Evolutionary conservation across 2,797 vertebrate species (phyloP), one percentile per base, ranked within the genome.

Genomic region (Oryzias sinensis): DNA sequence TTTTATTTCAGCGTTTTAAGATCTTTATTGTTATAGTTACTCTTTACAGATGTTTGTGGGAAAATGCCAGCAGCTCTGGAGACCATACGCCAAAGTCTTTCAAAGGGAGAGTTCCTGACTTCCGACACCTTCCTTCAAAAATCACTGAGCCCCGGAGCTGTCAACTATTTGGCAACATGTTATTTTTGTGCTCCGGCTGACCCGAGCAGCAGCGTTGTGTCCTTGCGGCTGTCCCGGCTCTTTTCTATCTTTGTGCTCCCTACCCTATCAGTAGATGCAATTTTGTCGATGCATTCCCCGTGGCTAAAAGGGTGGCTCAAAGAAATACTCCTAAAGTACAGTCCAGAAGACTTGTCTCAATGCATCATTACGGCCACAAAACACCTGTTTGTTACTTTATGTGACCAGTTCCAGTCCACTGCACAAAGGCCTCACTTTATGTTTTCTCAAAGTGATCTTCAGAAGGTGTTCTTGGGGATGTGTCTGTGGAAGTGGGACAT

Each of bases 221-320:
- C 89, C 40, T 74, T 90, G 22, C 90, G 94, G 15, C 90, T 96
- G 17, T 87, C 72, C 18, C 87, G 93, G 14, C 90, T 94, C 6
- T 95, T 96, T 76, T 93, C 90, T 1, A 68, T 90, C 13, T 82
- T 97, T 40, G 88, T 88, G 41, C 81, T 96, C 13, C 90, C 90
- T 0, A 68, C 53, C 1, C 16, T 90, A 44, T 88, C 84, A 18
- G 18, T 53, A 46, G 91, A 92, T 0, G 56, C 79, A 4, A 58
- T 96, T 41, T 70, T 92, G 41, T 89, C 91, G n/a, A 74, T 95
- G 42, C 88, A 94, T 64, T 79, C 79, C 1, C 81, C 90, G 3
- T 48, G 41, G 18, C 51, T 94, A 29, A 83, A 90, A 33, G 46
- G 63, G 1, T 96, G 95, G 94, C 84, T 95, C 1, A 90, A 86